phyloP scores from a whole-genome alignment of 2,797 vertebrate genomes.

The Sphenodon punctatus region DNA sequence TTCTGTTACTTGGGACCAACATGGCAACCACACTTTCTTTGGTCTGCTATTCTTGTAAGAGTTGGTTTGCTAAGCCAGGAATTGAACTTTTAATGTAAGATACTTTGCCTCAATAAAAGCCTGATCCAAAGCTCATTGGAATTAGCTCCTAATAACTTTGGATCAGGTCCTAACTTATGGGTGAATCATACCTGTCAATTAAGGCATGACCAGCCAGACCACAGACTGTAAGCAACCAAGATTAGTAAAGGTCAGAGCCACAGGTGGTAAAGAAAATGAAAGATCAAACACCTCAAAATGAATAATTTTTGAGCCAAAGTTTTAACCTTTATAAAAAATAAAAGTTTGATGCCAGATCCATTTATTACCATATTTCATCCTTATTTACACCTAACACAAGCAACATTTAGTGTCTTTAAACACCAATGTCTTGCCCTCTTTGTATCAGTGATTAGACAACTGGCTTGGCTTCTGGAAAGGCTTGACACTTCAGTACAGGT shows the following conservation, averaged over 20 bases:
- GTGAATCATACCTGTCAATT: not conserved
- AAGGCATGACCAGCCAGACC: not conserved
- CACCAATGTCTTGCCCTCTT: accelerated
- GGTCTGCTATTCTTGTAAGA: too few relatives aligned
- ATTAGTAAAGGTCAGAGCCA: not conserved
- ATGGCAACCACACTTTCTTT: too few relatives aligned
- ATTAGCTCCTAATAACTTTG: not conserved
- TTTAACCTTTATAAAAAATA: not conserved
- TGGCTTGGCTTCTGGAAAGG: not conserved
- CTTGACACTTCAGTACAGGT: not conserved
- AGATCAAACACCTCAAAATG: not conserved
- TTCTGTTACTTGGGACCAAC: too few relatives aligned
- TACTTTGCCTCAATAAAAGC: not conserved
- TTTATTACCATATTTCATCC: not conserved
- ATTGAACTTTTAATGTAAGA: accelerated
- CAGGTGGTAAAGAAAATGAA: not conserved
- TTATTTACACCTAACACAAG: not conserved
- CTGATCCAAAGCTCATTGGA: not conserved
- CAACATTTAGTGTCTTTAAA: not conserved
- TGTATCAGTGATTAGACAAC: not conserved
- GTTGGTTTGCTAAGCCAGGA: not conserved
- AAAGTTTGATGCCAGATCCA: accelerated
- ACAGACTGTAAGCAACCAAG: not conserved
- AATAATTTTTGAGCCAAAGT: not conserved
- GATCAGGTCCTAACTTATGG: not conserved